A percentile compares a stretch with the other conserved stretches of the same genome.
phyloP scores from a whole-genome alignment of 2,888 invertebrate genomes.

The Eristalis pertinax region DNA sequence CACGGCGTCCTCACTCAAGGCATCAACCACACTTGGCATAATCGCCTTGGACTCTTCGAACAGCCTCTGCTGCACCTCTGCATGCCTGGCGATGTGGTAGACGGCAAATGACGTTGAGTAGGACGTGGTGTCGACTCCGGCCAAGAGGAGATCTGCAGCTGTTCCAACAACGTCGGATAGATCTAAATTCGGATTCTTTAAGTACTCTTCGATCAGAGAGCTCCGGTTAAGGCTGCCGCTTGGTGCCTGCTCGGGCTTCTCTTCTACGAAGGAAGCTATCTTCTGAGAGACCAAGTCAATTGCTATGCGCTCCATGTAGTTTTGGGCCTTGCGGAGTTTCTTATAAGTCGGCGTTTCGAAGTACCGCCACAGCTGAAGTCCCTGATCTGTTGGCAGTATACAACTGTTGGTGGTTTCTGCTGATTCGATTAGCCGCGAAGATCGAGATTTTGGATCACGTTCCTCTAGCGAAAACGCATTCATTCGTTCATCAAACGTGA shows the following conservation, averaged over 20 bases:
- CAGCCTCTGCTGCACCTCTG: conserved; percentile 86
- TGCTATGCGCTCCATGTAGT: conserved; percentile 88
- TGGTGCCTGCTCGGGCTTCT: conserved; percentile 2
- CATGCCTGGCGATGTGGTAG: conserved; percentile 90
- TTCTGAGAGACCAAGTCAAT: conserved; percentile 85
- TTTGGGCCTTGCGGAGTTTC: conserved; percentile 86
- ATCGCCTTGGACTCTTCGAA: conserved; percentile 85
- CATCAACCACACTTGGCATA: conserved; percentile 82
- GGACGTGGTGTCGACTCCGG: conserved; percentile 93
- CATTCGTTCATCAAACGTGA: conserved; percentile 88
- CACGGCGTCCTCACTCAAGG: conserved; percentile 84
- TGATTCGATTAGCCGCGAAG: conserved; percentile 87
- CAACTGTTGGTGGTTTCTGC: conserved; percentile 88
- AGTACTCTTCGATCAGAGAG: conserved; percentile 87
- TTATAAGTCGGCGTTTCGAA: conserved; percentile 88
- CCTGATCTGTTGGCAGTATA: conserved; percentile 80
- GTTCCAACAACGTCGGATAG: conserved; percentile 91
- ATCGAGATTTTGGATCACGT: conserved; percentile 84
- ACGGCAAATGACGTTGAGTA: conserved; percentile 89
- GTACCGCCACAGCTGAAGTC: conserved; percentile 84
- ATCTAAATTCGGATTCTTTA: conserved; percentile 87
- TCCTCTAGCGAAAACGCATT: conserved; percentile 86
- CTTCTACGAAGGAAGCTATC: conserved; percentile 82
- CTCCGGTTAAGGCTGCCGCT: conserved; percentile 67
- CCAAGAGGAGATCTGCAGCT: conserved; percentile 91